These are phyloP conservation scores for Laterallus jamaicensis DNA, from an alignment of 2,113 vertebrate species.

Conservation along the genomic window DNA sequence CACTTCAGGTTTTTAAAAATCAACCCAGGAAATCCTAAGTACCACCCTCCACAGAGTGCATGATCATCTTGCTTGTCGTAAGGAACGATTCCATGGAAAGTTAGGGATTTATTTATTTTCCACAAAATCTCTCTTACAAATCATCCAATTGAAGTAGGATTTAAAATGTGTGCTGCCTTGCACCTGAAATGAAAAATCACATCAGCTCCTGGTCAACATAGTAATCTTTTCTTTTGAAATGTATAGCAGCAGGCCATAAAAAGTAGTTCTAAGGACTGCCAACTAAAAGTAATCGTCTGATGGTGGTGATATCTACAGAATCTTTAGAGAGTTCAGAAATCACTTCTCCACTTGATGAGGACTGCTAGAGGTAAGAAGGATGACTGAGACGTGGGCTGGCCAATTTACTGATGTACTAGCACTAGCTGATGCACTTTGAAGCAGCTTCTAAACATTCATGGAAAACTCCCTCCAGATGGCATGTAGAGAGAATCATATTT, in stretches of 20 bases:
- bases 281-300: not conserved
- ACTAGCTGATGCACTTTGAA: not conserved
- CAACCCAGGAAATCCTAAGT: not conserved
- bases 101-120: not conserved
- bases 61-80: not conserved
- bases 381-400: not conserved
- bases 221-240: not conserved
- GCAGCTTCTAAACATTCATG: not conserved
- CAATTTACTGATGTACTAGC: not conserved
- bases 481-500: rapidly evolving
- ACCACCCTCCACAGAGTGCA: not conserved
- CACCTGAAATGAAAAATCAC: not conserved
- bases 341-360: not conserved
- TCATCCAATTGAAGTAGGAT: not conserved
- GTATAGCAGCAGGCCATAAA: not conserved
- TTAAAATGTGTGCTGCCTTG: not conserved
- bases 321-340: not conserved
- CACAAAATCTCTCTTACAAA: not conserved
- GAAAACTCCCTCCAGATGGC: not conserved
- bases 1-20: not conserved
- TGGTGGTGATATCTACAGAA: not conserved
- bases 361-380: not conserved
- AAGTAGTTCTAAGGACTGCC: not conserved
- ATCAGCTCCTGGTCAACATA: not conserved
- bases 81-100: not conserved